Evolutionary conservation across 2,113 vertebrate genomes (phyloP).

Genomic region (Tor tambroides): DNA sequence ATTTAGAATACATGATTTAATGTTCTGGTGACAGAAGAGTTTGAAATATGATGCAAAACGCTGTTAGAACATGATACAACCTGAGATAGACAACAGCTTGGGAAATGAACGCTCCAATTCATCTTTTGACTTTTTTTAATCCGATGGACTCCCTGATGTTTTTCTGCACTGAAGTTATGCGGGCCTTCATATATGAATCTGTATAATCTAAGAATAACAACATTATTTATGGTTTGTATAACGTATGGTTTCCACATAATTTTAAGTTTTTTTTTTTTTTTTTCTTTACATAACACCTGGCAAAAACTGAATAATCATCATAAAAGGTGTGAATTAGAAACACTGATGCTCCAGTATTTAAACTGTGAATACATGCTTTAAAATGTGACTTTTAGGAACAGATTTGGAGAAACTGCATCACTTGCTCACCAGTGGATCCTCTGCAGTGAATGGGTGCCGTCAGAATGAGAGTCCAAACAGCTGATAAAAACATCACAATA

Average conservation of each 20-base stretch:
- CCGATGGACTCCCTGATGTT: not conserved
- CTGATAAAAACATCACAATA: too few species aligned
- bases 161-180: not conserved
- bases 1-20: slow-evolving; percentile 44
- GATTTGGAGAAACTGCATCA: too few species aligned
- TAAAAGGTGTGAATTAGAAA: slow-evolving; percentile 1
- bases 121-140: not conserved
- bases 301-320: not conserved
- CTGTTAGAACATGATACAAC: slow-evolving; percentile 52
- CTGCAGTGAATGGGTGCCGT: too few species aligned
- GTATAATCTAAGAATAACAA: not conserved
- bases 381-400: not conserved
- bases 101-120: slow-evolving; percentile 15
- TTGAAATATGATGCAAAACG: slow-evolving; percentile 44
- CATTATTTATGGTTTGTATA: not conserved
- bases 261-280: too few species aligned
- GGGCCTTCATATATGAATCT: not conserved
- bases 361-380: not conserved
- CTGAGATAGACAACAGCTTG: slow-evolving; percentile 32
- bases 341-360: too few species aligned
- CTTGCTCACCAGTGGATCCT: too few species aligned
- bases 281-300: slow-evolving; percentile 29
- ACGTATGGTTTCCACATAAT: too few species aligned
- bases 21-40: slow-evolving; percentile 57
- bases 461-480: too few species aligned